Evolutionary conservation across 1,140 invertebrate species (phyloP).

Genomic region (Bathynomus jamesi): DNA sequence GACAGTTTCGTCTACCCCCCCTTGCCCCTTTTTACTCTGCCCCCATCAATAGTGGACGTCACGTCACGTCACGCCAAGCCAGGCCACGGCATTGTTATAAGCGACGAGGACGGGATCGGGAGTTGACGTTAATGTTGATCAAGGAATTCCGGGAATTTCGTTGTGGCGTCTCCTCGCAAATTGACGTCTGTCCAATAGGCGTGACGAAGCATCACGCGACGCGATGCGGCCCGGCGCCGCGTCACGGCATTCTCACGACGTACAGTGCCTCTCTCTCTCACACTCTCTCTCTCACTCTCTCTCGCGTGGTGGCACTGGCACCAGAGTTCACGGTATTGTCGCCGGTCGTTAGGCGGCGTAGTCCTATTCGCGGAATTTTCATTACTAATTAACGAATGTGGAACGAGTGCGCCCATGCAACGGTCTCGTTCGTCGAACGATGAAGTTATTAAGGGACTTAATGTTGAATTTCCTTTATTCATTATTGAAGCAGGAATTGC

Average conservation of each 20-base stretch:
- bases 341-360: neutral
- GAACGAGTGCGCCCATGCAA: neutral
- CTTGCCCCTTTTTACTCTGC: too few species aligned
- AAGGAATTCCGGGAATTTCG: neutral
- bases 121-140: neutral
- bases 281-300: too few species aligned
- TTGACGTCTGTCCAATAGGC: neutral
- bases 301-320: neutral
- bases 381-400: neutral
- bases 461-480: too few species aligned
- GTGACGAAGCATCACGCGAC: neutral
- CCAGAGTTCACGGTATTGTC: neutral
- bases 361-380: neutral
- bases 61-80: too few species aligned
- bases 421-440: neutral
- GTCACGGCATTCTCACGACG: too few species aligned
- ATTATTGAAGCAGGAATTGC: too few species aligned
- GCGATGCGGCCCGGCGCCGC: too few species aligned
- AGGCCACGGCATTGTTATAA: too few species aligned
- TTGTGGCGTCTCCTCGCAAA: neutral
- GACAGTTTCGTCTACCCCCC: too few species aligned
- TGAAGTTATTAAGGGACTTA: too few species aligned
- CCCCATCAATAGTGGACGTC: neutral
- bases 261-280: too few species aligned
- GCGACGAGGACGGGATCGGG: too few species aligned